Conservation (phyloP, 1,140 invertebrate species). For the Pseudomyrmex gracilis region DNA sequence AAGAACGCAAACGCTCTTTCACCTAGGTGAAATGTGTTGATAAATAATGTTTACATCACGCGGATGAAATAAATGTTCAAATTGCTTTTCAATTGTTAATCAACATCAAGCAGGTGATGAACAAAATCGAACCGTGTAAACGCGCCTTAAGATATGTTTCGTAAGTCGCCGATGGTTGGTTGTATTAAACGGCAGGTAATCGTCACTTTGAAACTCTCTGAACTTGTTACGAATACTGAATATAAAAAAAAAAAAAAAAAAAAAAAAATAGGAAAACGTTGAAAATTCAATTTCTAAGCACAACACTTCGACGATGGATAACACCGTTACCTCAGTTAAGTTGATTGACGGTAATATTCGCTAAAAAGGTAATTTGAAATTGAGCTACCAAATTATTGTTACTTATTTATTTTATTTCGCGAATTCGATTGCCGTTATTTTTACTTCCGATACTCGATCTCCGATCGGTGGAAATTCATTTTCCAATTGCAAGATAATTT, state of each 20-base stretch:
- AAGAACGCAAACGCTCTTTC: too few relatives aligned
- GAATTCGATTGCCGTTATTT: neutral
- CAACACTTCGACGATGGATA: neutral
- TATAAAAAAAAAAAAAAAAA: neutral
- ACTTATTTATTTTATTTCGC: too few relatives aligned
- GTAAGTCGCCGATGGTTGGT: constrained; percentile 4
- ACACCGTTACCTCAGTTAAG: neutral
- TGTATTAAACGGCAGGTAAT: constrained; percentile 8
- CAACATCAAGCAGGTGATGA: too few relatives aligned
- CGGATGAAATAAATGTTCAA: too few relatives aligned
- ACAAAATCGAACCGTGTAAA: too few relatives aligned
- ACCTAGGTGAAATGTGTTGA: too few relatives aligned
- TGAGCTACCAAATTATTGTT: too few relatives aligned
- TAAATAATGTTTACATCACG: too few relatives aligned
- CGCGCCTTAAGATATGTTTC: constrained; percentile 30
- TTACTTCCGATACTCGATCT: neutral
- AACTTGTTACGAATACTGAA: neutral
- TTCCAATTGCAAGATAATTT: neutral
- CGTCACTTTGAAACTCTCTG: neutral
- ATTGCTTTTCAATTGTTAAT: too few relatives aligned
- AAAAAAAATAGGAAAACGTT: neutral
- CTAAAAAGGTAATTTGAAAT: neutral
- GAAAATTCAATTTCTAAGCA: constrained; percentile 6
- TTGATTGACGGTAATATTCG: too few relatives aligned
- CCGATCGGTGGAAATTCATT: neutral